These are phyloP conservation scores for Hedya salicella DNA, from an alignment of 2,888 invertebrate species.

Conservation along the genomic window DNA sequence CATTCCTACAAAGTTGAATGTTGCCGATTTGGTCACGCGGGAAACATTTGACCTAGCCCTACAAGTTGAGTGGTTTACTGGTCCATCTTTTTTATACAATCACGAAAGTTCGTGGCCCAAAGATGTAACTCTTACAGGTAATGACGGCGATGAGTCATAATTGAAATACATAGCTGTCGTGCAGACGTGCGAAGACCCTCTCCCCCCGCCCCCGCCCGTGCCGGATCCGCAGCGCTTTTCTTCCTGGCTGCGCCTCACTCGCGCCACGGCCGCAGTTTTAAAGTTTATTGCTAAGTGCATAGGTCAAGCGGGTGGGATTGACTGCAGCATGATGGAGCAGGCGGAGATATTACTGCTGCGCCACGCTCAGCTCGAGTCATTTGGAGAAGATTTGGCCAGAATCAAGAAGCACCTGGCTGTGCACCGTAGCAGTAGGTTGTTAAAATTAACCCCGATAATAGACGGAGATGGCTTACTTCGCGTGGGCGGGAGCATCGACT, in stretches of 20 bases:
- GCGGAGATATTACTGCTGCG: background rate
- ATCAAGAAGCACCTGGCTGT: too few relatives aligned
- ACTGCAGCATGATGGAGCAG: constrained; percentile 1
- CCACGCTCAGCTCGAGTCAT: constrained; percentile 9
- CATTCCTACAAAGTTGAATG: constrained; percentile 7
- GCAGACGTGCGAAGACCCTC: background rate
- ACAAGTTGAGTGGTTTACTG: background rate
- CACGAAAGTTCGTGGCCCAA: constrained; percentile 3
- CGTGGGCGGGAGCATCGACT: background rate
- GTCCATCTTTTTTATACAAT: background rate
- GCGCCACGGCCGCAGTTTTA: too few relatives aligned
- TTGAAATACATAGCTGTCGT: background rate
- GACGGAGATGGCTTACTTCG: too few relatives aligned
- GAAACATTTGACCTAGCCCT: background rate
- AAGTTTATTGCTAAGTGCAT: background rate
- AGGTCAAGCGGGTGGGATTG: background rate
- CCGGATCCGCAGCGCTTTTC: background rate
- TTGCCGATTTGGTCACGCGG: constrained; percentile 15
- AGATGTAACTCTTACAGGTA: background rate
- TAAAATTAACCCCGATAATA: too few relatives aligned
- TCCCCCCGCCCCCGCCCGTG: background rate
- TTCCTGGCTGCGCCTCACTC: constrained; percentile 5
- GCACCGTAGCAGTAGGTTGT: too few relatives aligned
- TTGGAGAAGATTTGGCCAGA: background rate
- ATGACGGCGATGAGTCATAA: too few relatives aligned